Conservation (phyloP, 2,113 vertebrate genomes). For the Pleuronectes platessa region DNA sequence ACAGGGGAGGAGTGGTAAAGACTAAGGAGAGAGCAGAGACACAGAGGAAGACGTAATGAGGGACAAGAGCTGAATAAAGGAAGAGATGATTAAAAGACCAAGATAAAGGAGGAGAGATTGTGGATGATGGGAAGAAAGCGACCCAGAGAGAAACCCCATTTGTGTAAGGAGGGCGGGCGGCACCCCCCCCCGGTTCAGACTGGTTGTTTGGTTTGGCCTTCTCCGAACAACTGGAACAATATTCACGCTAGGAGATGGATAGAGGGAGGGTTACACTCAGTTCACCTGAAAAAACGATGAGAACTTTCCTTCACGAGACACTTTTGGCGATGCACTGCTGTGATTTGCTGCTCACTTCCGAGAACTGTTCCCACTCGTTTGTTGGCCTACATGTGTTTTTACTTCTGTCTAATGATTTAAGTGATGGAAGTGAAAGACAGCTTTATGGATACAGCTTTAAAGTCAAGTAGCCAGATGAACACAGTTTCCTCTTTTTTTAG, state of each 20-base stretch:
- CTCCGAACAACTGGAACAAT: constrained; percentile 59
- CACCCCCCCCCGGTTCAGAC: constrained; percentile 22
- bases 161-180: background rate
- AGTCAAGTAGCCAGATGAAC: constrained; percentile 5
- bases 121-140: constrained; percentile 22
- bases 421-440: constrained; percentile 16
- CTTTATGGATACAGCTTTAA: constrained; percentile 25
- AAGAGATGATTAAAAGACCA: constrained; percentile 20
- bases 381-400: constrained; percentile 15
- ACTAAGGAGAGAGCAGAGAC: no score
- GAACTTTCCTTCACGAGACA: constrained; percentile 38
- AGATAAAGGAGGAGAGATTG: constrained; percentile 1
- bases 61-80: background rate
- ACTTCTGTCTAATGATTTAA: constrained; percentile 30
- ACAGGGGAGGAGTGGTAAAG: no score
- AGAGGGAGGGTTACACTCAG: constrained; percentile 52
- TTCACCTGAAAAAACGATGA: constrained; percentile 59
- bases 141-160: constrained; percentile 21
- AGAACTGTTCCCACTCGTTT: constrained; percentile 20
- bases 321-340: constrained; percentile 16
- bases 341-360: constrained; percentile 12
- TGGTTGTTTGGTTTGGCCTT: constrained; percentile 70
- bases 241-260: constrained; percentile 61
- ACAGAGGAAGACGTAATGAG: constrained; percentile 12
- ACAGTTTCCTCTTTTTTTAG: background rate